A percentile compares a stretch with the other conserved stretches of the same genome.
Conservation (phyloP, 2,797 vertebrate species). For the Microctenopoma stevenorrisi region DNA sequence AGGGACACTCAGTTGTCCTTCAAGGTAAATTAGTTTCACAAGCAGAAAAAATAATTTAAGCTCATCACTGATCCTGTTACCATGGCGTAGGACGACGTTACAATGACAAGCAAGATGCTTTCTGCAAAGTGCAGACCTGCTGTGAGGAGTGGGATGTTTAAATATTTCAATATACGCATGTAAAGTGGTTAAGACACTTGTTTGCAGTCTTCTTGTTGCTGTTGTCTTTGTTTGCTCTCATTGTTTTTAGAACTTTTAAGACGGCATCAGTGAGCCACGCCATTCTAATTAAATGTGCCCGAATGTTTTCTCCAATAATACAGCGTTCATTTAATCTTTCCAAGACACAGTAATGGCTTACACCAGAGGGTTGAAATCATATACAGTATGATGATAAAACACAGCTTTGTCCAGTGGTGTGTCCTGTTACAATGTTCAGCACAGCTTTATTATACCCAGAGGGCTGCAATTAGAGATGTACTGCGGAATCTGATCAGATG, state of each 20-base stretch:
- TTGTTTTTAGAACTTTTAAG: too few species aligned
- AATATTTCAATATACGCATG: neutral
- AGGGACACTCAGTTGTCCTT: conserved; percentile 1
- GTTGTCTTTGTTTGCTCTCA: too few species aligned
- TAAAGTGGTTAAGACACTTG: too few species aligned
- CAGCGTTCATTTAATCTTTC: conserved; percentile 30
- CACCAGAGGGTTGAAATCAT: conserved; percentile 46
- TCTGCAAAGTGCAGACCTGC: neutral
- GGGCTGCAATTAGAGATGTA: conserved; percentile 65
- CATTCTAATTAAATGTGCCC: too few species aligned
- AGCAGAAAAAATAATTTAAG: conserved; percentile 2
- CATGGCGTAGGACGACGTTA: neutral
- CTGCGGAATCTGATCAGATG: conserved; percentile 66
- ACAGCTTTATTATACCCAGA: conserved; percentile 59
- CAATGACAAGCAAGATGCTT: neutral
- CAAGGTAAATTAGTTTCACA: conserved; percentile 11
- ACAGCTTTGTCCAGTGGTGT: conserved; percentile 40
- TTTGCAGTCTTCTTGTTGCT: too few species aligned
- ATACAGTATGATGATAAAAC: conserved; percentile 40
- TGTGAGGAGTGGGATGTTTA: neutral
- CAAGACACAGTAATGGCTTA: conserved; percentile 25
- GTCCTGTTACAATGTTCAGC: conserved; percentile 47
- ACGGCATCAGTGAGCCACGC: too few species aligned
- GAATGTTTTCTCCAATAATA: neutral
- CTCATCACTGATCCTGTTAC: neutral